Conservation (phyloP, 2,797 vertebrate species). For the Tokudaia tokunoshimensis region DNA sequence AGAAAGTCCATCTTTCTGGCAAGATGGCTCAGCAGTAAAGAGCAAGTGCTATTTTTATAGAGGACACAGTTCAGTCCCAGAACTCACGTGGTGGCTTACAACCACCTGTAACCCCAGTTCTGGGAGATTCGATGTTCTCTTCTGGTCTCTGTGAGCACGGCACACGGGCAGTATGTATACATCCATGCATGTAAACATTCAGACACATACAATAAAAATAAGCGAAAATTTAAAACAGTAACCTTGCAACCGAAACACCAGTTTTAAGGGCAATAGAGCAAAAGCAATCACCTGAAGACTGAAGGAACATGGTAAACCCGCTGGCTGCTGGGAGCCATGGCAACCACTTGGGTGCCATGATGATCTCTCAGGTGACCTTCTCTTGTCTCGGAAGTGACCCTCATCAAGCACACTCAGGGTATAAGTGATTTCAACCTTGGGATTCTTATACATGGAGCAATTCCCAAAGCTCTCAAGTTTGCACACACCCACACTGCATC, state of each 20-base stretch:
- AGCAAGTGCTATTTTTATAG: background rate
- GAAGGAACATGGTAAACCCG: background rate
- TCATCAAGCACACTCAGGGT: background rate
- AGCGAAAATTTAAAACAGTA: background rate
- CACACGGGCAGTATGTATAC: background rate
- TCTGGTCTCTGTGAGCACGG: background rate
- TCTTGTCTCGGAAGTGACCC: background rate
- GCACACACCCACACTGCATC: fast-evolving
- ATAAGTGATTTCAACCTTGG: background rate
- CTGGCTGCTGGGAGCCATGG: background rate
- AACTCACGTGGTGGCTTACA: background rate
- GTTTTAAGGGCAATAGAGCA: background rate
- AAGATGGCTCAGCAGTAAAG: background rate
- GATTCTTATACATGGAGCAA: background rate
- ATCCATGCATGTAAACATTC: background rate
- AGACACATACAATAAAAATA: background rate
- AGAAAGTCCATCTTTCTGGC: background rate
- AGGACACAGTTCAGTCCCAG: background rate
- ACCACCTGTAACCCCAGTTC: background rate
- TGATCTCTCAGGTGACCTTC: background rate
- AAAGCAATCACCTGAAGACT: background rate
- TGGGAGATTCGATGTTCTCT: background rate
- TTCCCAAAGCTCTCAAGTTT: background rate
- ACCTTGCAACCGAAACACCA: background rate
- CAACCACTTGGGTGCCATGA: background rate